A percentile compares a stretch with the other conserved stretches of the same genome.
Conservation (phyloP, 2,113 vertebrate species). For the Prionailurus viverrinus region DNA sequence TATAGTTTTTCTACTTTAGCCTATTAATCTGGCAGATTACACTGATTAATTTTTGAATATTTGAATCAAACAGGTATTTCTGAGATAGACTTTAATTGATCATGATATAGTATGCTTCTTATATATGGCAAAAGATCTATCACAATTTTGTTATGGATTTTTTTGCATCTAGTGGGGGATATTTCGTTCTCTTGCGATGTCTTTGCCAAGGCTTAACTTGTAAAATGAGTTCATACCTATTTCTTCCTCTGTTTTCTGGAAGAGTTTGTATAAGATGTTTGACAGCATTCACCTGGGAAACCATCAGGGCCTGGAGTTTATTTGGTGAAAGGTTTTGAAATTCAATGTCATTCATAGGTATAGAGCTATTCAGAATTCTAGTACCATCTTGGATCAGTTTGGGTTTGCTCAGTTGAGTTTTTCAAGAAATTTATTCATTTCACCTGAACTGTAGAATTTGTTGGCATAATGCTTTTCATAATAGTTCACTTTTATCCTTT, state of each 20-base stretch:
- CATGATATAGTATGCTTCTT: neutral
- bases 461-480: neutral
- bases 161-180: neutral
- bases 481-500: neutral
- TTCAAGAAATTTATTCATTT: slow-evolving; percentile 9
- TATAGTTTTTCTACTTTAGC: neutral
- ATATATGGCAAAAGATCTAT: neutral
- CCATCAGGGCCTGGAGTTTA: neutral
- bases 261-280: neutral
- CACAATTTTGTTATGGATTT: neutral
- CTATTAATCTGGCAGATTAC: neutral
- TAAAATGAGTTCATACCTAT: neutral
- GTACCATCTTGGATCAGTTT: neutral
- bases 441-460: neutral
- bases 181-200: neutral
- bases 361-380: neutral
- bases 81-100: neutral
- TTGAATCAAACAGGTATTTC: neutral
- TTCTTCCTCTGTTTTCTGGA: neutral
- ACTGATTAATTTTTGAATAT: slow-evolving; percentile 1
- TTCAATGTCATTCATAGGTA: neutral
- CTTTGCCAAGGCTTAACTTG: neutral
- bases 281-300: neutral
- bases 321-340: neutral
- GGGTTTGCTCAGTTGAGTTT: neutral